phyloP scores from a whole-genome alignment of 2,888 invertebrate genomes.

The Protula sp. region DNA sequence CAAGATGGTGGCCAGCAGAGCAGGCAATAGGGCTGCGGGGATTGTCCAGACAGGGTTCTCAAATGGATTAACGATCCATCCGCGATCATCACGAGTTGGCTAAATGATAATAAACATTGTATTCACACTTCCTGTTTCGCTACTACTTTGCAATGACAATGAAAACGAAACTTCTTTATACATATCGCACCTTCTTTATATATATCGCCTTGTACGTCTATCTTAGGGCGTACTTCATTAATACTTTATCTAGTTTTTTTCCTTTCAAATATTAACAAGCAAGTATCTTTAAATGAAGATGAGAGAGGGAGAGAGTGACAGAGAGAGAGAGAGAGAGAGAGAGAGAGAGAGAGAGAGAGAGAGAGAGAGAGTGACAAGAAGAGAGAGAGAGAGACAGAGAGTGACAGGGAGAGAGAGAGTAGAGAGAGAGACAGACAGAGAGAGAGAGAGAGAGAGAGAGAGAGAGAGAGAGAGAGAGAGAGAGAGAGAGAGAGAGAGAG shows the following conservation, averaged over 20 bases:
- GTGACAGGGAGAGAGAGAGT: no score
- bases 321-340: neutral
- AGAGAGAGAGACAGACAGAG: no score
- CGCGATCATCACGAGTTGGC: slow-evolving; percentile 35
- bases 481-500: neutral
- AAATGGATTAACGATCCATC: slow-evolving; percentile 46
- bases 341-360: neutral
- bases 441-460: neutral
- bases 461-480: neutral
- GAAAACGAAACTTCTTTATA: no score
- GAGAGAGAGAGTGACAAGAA: neutral
- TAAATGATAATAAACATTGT: slow-evolving; percentile 18
- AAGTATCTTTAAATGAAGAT: no score
- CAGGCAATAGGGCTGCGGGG: slow-evolving; percentile 77
- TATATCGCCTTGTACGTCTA: no score
- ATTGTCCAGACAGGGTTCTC: slow-evolving; percentile 72
- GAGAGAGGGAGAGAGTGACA: no score
- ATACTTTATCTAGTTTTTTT: no score
- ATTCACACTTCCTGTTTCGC: no score
- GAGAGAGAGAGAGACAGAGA: neutral
- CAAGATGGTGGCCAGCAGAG: slow-evolving; percentile 87
- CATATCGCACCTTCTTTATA: no score
- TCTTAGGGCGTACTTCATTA: no score
- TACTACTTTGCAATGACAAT: no score
- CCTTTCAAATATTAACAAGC: no score